Conservation (phyloP, 1,140 invertebrate species). For the Gonatopus flavifemur region DNA sequence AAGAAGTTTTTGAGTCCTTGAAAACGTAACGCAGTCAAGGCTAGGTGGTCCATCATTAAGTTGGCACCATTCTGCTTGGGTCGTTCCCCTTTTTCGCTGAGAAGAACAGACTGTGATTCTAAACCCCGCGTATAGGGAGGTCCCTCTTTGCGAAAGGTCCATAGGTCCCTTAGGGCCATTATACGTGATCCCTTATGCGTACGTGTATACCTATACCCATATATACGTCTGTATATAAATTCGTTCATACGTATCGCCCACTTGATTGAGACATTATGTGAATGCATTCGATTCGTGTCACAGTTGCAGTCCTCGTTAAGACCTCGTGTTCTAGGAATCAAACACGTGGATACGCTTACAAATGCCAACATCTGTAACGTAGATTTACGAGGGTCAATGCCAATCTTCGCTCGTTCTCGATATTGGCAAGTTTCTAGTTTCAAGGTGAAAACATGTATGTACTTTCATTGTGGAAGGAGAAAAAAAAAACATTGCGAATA, state of each 20-base stretch:
- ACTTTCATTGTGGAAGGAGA: too few species aligned
- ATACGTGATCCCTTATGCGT: slow-evolving; percentile 11
- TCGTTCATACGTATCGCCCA: background rate
- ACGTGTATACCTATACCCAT: slow-evolving; percentile 3
- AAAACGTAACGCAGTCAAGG: slow-evolving; percentile 42
- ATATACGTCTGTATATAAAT: background rate
- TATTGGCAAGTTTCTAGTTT: too few species aligned
- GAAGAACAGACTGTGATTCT: slow-evolving; percentile 20
- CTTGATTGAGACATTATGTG: slow-evolving; percentile 38
- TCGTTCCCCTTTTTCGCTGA: slow-evolving; percentile 29
- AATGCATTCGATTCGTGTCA: slow-evolving; percentile 40
- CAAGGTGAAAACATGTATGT: too few species aligned
- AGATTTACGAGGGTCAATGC: too few species aligned
- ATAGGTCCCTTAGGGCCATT: slow-evolving; percentile 28
- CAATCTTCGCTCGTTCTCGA: too few species aligned
- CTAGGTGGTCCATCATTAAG: slow-evolving; percentile 43
- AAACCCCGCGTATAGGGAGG: slow-evolving; percentile 24
- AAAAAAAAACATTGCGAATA: too few species aligned
- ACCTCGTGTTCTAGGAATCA: too few species aligned
- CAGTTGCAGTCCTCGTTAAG: too few species aligned
- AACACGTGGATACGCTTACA: too few species aligned
- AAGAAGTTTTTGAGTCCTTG: too few species aligned
- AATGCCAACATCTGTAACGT: too few species aligned
- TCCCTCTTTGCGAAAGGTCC: slow-evolving; percentile 16
- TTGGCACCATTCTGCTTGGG: slow-evolving; percentile 32